Percentiles rank a stretch among this genome's conserved stretches.
These are phyloP conservation scores for Lathamus discolor DNA, from an alignment of 2,113 vertebrate genomes.

Conservation along the genomic window DNA sequence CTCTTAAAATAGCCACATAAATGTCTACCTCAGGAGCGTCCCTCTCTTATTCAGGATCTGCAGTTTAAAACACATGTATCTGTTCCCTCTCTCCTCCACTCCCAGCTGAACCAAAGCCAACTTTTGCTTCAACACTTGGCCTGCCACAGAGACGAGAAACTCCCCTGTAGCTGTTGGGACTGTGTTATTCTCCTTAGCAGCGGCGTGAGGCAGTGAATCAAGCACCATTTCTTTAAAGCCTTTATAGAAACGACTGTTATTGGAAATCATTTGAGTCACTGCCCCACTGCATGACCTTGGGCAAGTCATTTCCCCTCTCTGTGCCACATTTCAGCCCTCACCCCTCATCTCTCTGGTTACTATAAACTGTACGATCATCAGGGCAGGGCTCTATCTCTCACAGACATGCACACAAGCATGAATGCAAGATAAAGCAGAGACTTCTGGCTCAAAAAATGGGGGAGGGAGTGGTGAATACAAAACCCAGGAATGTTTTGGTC, in stretches of 20 bases:
- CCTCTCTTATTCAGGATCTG: not conserved
- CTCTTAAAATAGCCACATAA: not conserved
- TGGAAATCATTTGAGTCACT: constrained; percentile 37
- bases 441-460: not conserved
- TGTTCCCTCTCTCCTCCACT: not conserved
- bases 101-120: not conserved
- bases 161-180: not conserved
- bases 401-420: not conserved
- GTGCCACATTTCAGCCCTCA: not conserved
- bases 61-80: not conserved
- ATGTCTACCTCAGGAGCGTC: not conserved
- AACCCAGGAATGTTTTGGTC: constrained; percentile 15
- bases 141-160: not conserved
- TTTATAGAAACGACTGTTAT: not conserved
- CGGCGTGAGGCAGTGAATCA: not conserved
- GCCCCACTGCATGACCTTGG: not conserved
- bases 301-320: constrained; percentile 36
- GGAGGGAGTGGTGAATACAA: constrained; percentile 33
- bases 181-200: not conserved
- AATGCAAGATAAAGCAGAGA: not conserved
- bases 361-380: not conserved
- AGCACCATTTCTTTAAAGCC: not conserved
- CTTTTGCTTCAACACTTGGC: not conserved
- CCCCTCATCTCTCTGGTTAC: not conserved
- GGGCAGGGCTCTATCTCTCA: constrained; percentile 9